Percentiles rank a stretch among this genome's conserved stretches.
Evolutionary conservation across 2,888 invertebrate species (phyloP).

Genomic region (Drosophila mimetica): DNA sequence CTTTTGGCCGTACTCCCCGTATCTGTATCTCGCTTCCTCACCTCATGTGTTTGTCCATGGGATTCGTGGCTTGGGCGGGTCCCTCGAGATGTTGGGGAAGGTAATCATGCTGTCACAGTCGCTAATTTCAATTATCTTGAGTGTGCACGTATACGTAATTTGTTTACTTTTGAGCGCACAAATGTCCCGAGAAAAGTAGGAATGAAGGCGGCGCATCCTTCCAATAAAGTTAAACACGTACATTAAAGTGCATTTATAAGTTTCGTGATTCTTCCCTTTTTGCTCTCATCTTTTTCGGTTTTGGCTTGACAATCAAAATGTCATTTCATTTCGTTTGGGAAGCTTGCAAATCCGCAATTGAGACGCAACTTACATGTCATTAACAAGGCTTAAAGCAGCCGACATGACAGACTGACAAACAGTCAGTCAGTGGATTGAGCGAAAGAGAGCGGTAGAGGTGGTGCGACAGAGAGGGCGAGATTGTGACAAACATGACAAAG

Average conservation of each 20-base stretch:
- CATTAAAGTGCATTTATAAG: conserved; percentile 43
- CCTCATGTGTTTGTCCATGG: conserved; percentile 33
- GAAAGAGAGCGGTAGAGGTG: conserved; percentile 1
- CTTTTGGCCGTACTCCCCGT: conserved; percentile 7
- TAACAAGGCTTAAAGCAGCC: conserved; percentile 64
- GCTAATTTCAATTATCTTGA: conserved; percentile 77
- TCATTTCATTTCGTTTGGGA: conserved; percentile 62
- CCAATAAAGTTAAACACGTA: conserved; percentile 40
- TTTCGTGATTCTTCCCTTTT: conserved; percentile 15
- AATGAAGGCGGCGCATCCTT: conserved; percentile 29
- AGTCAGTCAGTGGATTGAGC: conserved; percentile 17
- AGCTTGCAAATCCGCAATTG: conserved; percentile 77
- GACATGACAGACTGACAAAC: conserved; percentile 37
- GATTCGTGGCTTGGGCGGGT: conserved; percentile 57
- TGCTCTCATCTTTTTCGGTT: conserved; percentile 35
- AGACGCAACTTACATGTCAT: conserved; percentile 79
- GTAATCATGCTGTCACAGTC: conserved; percentile 77
- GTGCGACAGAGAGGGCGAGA: conserved; percentile 19
- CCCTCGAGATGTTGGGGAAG: conserved; percentile 60
- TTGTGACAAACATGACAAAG: conserved; percentile 48
- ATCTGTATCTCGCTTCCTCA: conserved; percentile 20
- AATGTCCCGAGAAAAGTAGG: conserved; percentile 1
- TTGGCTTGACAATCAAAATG: conserved; percentile 68
- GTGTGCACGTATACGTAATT: conserved; percentile 73
- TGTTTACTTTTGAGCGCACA: conserved; percentile 63